Percentiles rank a stretch among this genome's conserved stretches.
These are phyloP conservation scores for Hartigia nigra DNA, from an alignment of 2,888 invertebrate species.

Conservation along the genomic window DNA sequence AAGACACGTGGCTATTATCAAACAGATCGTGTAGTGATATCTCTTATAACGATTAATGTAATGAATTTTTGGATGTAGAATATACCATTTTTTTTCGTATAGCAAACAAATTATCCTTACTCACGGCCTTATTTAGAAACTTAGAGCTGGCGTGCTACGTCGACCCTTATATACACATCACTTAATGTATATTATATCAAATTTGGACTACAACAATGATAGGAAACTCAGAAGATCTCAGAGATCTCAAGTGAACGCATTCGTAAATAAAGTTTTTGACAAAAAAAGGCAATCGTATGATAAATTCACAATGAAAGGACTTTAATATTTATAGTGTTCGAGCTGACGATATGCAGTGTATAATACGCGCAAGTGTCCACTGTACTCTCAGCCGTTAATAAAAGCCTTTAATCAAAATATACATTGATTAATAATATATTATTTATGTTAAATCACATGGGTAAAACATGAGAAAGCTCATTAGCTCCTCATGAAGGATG, in stretches of 20 bases:
- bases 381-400: constrained; percentile 8
- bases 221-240: not conserved
- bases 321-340: not conserved
- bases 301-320: not conserved
- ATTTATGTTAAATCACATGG: constrained; percentile 5
- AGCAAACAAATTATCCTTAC: not conserved
- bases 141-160: not conserved
- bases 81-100: not conserved
- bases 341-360: not conserved
- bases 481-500: not conserved
- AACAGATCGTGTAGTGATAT: not conserved
- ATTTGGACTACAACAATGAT: not conserved
- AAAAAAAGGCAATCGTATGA: not conserved
- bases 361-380: not conserved
- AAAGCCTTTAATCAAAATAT: constrained; percentile 21
- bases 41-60: not conserved
- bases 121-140: not conserved
- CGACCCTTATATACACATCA: not conserved
- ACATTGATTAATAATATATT: constrained; percentile 16
- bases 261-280: not conserved
- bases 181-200: not conserved
- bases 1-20: not conserved
- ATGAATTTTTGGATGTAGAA: not conserved
- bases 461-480: not conserved
- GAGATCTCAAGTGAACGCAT: not conserved